Percentiles rank a stretch among this genome's conserved stretches.
phyloP scores from a whole-genome alignment of 2,888 invertebrate species.

The Mayetiola destructor region DNA sequence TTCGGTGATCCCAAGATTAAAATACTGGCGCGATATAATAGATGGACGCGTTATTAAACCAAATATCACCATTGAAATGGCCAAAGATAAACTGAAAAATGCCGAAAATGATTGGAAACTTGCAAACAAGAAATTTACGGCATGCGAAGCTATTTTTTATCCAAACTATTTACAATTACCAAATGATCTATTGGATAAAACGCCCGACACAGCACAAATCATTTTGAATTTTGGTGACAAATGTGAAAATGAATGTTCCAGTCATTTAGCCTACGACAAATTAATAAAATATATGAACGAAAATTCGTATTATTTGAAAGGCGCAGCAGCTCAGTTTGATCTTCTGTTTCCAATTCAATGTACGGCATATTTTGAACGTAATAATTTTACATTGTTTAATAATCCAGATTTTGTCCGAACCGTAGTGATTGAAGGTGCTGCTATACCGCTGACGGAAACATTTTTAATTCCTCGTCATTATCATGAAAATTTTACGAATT shows the following conservation, averaged over 20 bases:
- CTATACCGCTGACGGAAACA: slow-evolving; percentile 30
- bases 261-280: slow-evolving; percentile 29
- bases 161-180: slow-evolving; percentile 51
- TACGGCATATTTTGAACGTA: slow-evolving; percentile 32
- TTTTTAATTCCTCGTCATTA: slow-evolving; percentile 28
- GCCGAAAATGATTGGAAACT: background rate
- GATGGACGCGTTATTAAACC: background rate
- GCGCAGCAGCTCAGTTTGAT: slow-evolving; percentile 59
- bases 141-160: slow-evolving; percentile 53
- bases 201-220: background rate
- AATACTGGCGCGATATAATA: background rate
- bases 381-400: slow-evolving; percentile 46
- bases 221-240: background rate
- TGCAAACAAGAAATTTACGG: background rate
- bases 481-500: slow-evolving; percentile 8
- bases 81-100: too few species aligned
- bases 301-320: slow-evolving; percentile 45
- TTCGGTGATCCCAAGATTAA: background rate
- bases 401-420: slow-evolving; percentile 68
- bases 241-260: slow-evolving; percentile 20
- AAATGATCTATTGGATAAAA: slow-evolving; percentile 43
- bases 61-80: background rate
- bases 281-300: slow-evolving; percentile 45
- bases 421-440: slow-evolving; percentile 56
- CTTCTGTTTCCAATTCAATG: slow-evolving; percentile 32